Conservation (phyloP, 2,113 vertebrate genomes). For the Tonatia bakeri region DNA sequence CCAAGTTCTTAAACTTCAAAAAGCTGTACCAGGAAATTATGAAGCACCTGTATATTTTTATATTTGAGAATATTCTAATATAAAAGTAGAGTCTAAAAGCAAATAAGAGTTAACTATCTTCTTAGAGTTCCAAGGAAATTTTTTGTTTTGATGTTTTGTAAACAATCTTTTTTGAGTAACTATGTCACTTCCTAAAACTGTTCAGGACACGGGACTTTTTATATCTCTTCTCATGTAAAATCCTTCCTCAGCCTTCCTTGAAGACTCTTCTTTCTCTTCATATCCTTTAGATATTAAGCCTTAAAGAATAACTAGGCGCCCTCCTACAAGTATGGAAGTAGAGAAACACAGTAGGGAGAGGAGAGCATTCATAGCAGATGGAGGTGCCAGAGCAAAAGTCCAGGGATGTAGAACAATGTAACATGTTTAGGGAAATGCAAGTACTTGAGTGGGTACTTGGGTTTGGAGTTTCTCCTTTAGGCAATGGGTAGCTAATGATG, state of each 20-base stretch:
- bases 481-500: not conserved
- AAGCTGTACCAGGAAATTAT: not conserved
- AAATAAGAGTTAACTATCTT: not conserved
- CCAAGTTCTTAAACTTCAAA: slow-evolving; percentile 21
- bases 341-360: not conserved
- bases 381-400: not conserved
- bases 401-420: not conserved
- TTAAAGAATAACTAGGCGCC: not conserved
- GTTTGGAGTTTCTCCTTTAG: not conserved
- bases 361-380: not conserved
- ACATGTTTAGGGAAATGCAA: not conserved
- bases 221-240: not conserved
- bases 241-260: not conserved
- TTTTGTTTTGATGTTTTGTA: slow-evolving; percentile 9
- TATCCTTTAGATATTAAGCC: not conserved
- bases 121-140: not conserved
- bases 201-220: not conserved
- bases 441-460: not conserved
- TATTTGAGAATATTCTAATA: not conserved
- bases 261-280: not conserved
- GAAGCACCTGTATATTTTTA: not conserved
- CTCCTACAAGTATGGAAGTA: not conserved
- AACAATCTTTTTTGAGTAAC: not conserved
- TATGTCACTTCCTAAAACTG: not conserved
- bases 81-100: not conserved